phyloP scores from a whole-genome alignment of 2,888 invertebrate genomes.

The Vannuccia rotundouncinata region DNA sequence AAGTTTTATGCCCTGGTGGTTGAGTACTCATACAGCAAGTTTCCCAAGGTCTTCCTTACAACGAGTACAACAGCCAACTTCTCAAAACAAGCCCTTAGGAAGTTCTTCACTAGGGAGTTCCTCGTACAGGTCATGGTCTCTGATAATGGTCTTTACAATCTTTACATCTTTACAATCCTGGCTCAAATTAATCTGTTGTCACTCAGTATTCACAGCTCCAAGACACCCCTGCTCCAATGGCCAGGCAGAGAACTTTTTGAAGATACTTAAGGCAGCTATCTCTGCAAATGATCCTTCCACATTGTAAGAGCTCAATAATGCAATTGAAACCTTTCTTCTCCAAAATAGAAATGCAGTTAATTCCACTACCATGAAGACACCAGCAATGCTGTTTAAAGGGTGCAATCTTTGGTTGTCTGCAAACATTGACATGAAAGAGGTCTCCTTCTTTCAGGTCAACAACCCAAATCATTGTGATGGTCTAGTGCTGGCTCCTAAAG shows the following conservation, averaged over 20 bases:
- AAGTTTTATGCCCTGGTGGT: background rate
- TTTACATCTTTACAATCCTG: conserved; percentile 10
- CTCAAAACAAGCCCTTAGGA: background rate
- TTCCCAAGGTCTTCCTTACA: conserved; percentile 27
- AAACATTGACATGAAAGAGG: conserved; percentile 6
- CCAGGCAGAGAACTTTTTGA: background rate
- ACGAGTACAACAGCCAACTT: background rate
- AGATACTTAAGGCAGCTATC: background rate
- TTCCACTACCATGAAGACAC: background rate
- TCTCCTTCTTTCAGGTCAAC: background rate
- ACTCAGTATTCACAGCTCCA: conserved; percentile 11
- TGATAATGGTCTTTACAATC: conserved; percentile 5
- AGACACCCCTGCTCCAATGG: conserved; percentile 17
- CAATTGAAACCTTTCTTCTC: background rate
- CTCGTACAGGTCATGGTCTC: background rate
- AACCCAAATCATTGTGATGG: conserved; percentile 1
- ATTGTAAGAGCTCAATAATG: background rate
- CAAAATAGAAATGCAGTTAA: background rate
- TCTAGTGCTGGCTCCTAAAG: background rate
- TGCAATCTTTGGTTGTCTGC: conserved; percentile 5
- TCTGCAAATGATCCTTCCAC: background rate
- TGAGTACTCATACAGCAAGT: background rate
- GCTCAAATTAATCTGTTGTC: conserved; percentile 4
- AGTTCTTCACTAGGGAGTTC: too few species aligned
- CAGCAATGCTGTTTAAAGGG: conserved; percentile 19